Percentiles rank a stretch among this genome's conserved stretches.
phyloP scores from a whole-genome alignment of 2,888 invertebrate species.

The Chamaedrilus cognettii region DNA sequence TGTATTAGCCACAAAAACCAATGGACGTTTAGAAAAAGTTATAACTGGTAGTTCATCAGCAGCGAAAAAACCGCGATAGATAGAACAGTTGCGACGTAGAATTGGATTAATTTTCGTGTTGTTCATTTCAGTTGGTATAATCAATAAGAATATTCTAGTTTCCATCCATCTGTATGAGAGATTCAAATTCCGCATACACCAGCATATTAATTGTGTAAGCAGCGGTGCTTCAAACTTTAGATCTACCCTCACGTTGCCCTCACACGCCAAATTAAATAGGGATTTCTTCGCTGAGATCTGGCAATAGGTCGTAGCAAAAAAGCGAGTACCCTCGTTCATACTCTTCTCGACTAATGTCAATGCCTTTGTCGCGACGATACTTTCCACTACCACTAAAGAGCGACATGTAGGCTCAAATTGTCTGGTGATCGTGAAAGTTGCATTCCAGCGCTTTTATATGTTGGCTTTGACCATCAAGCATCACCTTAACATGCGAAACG shows the following conservation, averaged over 20 bases:
- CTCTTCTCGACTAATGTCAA: neutral
- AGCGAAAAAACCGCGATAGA: neutral
- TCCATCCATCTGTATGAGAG: slow-evolving; percentile 2
- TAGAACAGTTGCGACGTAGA: neutral
- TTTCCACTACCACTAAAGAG: neutral
- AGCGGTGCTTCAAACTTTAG: slow-evolving; percentile 5
- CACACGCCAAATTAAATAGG: neutral
- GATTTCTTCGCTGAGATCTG: slow-evolving; percentile 1
- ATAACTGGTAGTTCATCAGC: neutral
- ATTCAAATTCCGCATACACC: slow-evolving; percentile 14
- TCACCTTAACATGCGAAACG: neutral
- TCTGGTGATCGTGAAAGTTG: neutral
- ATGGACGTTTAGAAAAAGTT: neutral
- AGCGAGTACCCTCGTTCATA: neutral
- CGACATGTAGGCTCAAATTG: neutral
- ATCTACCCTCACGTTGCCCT: slow-evolving; percentile 6
- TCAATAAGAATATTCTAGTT: slow-evolving; percentile 1
- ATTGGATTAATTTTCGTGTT: neutral
- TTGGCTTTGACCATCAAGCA: slow-evolving; percentile 3
- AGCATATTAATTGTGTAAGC: neutral
- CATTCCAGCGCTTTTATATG: neutral
- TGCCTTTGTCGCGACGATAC: neutral
- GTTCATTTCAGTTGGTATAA: slow-evolving; percentile 12
- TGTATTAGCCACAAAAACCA: neutral
- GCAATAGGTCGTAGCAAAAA: slow-evolving; percentile 4